Evolutionary conservation across 1,140 invertebrate species (phyloP), one percentile per base, ranked within the genome.

Genomic region (Acromyrmex echinatior): DNA sequence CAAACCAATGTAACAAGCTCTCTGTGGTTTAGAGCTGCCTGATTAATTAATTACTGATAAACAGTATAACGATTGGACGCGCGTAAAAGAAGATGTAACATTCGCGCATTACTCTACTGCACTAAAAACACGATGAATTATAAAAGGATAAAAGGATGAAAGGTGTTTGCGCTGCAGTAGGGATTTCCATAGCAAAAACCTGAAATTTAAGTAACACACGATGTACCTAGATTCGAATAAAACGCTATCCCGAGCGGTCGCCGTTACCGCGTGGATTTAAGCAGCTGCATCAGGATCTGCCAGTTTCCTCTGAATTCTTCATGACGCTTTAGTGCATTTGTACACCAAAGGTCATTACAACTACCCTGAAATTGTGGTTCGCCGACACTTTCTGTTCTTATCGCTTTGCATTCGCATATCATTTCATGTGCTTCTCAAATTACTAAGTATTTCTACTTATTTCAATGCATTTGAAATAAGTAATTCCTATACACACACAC

Each of bases 171-270:
- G 3, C 18, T 14, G 9, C 14, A 58, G 35, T 35, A 35, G 7
- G 25, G 28, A 85, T 76, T 76, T 85, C 7, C 56, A 25, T n/a
- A 56, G 45, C 10, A 66, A 35, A 87, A 71, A 89, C 53, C 78
- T 81, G 68, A 87, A 89, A 87, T 91, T 90, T 90, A 91, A 89
- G 71, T 87, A 88, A 88, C 87, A 88, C 65, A 25, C 21, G 18
- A 28, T 68, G 49, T 66, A 70, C 25, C 21, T 14, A 28, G 76
- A 86, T 79, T 58, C 74, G 74, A 70, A 70, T 18, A 28, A 86
- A 58, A 68, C 7, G 35, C 60, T 60, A 62, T 70, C 53, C 21
- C 70, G 21, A 39, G 45, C n/a, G 62, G 18, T 84, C 58, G n/a
- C n/a, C 2, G n/a, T 49, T 31, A 25, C 35, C 45, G 60, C 35